These are phyloP conservation scores for Netelia melanura DNA, from an alignment of 2,888 invertebrate species.

Conservation along the genomic window DNA sequence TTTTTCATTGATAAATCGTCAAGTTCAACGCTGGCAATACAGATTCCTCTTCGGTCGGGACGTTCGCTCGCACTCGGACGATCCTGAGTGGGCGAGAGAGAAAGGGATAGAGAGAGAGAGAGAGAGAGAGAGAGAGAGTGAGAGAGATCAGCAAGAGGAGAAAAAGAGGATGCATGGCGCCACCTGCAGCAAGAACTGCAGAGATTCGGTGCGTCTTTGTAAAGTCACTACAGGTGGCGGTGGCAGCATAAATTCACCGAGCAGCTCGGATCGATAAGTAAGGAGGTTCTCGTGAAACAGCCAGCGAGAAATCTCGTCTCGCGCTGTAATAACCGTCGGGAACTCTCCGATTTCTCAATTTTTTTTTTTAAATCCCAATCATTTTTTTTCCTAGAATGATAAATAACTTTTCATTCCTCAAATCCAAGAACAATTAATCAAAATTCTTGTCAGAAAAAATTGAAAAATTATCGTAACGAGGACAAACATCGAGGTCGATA, in stretches of 20 bases:
- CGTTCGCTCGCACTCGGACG: too few relatives aligned
- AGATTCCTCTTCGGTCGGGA: neutral
- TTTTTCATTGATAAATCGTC: constrained; percentile 24
- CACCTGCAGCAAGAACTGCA: constrained; percentile 67
- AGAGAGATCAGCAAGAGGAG: neutral
- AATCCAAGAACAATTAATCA: neutral
- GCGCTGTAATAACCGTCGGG: constrained; percentile 19
- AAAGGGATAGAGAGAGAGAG: constrained; percentile 14
- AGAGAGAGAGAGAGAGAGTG: constrained; percentile 6
- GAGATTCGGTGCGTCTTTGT: constrained; percentile 65
- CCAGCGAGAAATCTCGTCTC: constrained; percentile 12
- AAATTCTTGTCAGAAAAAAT: neutral
- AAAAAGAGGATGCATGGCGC: constrained; percentile 65
- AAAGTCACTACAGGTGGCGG: constrained; percentile 71
- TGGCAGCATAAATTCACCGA: constrained; percentile 61
- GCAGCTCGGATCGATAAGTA: constrained; percentile 65
- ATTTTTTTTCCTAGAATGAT: neutral
- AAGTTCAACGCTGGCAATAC: constrained; percentile 7
- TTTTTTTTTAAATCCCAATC: neutral
- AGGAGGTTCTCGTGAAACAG: constrained; percentile 53
- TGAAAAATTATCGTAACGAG: neutral
- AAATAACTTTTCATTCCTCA: neutral
- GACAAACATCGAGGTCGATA: too few relatives aligned
- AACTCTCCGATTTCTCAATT: neutral
- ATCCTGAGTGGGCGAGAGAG: neutral